Percentiles rank a stretch among this genome's conserved stretches.
Conservation (phyloP, 1,140 invertebrate species). For the Dendroctonus valens region DNA sequence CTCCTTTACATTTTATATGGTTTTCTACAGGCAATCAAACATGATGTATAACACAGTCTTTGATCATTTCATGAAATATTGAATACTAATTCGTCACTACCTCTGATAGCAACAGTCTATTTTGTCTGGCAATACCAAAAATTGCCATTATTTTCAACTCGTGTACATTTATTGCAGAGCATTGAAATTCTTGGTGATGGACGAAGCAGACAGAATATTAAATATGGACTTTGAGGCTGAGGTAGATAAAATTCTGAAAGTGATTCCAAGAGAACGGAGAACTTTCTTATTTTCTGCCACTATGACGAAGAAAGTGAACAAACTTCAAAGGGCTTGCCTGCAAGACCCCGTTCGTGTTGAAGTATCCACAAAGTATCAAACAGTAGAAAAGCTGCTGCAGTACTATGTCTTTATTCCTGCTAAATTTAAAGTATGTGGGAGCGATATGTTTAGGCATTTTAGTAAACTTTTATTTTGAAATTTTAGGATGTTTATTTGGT, state of each 20-base stretch:
- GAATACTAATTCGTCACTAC: constrained; percentile 21
- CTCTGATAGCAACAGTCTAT: constrained; percentile 5
- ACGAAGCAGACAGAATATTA: constrained; percentile 93
- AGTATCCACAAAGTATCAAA: constrained; percentile 96
- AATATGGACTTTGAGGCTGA: constrained; percentile 97
- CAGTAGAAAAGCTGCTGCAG: constrained; percentile 94
- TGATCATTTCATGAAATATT: constrained; percentile 15
- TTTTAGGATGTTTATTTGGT: constrained; percentile 92
- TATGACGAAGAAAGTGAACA: constrained; percentile 98
- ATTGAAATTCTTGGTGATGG: constrained; percentile 92
- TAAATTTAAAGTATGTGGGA: constrained; percentile 79
- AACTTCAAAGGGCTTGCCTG: constrained; percentile 92
- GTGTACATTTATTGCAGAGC: constrained; percentile 46
- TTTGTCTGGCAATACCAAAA: not conserved
- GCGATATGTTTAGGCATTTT: too few species aligned
- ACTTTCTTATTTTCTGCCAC: constrained; percentile 95
- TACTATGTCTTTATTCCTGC: constrained; percentile 95
- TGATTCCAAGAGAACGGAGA: constrained; percentile 82
- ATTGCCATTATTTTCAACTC: not conserved
- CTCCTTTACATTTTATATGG: not conserved
- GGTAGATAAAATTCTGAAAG: constrained; percentile 93
- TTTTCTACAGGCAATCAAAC: not conserved
- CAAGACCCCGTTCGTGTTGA: constrained; percentile 92
- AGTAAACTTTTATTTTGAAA: not conserved
- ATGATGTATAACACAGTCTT: constrained; percentile 10